Percentiles rank a stretch among this genome's conserved stretches.
phyloP scores from a whole-genome alignment of 2,113 vertebrate genomes.

The Cheirogaleus medius region DNA sequence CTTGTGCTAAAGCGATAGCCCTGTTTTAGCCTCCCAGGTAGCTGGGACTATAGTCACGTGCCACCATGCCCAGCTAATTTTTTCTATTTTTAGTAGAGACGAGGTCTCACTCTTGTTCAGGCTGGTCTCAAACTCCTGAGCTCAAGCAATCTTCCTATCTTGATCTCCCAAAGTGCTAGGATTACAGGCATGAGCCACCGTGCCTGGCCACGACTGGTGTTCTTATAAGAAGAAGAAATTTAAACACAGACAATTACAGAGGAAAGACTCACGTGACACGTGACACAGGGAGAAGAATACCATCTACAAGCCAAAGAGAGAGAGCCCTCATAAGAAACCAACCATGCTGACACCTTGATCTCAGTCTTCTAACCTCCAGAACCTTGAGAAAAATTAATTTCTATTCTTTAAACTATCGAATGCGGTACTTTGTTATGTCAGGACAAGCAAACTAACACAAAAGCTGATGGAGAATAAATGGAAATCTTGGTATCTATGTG shows the following conservation, averaged over 20 bases:
- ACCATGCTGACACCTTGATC: neutral
- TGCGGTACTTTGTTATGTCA: neutral
- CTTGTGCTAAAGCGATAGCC: no score
- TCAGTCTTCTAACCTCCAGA: neutral
- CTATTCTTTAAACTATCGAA: rapidly evolving
- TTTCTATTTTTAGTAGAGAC: no score
- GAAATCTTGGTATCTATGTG: neutral
- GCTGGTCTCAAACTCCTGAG: no score
- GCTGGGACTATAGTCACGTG: no score
- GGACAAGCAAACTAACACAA: neutral
- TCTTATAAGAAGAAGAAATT: neutral
- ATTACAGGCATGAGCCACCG: no score
- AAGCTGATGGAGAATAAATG: neutral
- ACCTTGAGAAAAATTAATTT: neutral
- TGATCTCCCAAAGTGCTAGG: no score
- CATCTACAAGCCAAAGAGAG: neutral
- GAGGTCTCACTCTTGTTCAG: no score
- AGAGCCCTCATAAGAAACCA: neutral
- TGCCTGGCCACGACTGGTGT: neutral
- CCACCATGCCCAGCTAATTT: no score
- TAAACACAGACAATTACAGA: neutral
- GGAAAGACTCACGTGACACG: neutral
- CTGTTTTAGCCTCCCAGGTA: no score
- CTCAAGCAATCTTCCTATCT: no score
- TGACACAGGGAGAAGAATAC: no score